A percentile compares a stretch with the other conserved stretches of the same genome.
Evolutionary conservation across 2,113 vertebrate species (phyloP).

Genomic region (Channa argus): DNA sequence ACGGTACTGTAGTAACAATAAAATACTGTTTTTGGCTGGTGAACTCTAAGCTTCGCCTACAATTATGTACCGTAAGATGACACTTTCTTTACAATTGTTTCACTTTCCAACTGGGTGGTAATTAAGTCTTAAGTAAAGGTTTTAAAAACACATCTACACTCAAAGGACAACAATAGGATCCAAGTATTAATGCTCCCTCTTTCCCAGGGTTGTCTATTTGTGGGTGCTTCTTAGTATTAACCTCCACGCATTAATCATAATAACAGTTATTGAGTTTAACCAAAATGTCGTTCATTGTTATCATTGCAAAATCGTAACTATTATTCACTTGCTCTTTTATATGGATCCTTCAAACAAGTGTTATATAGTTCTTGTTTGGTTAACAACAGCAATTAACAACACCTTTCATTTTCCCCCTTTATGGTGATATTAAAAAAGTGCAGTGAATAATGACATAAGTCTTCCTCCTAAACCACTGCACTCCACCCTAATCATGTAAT

Average conservation of each 20-base stretch:
- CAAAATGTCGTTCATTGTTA: slow-evolving; percentile 63
- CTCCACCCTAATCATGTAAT: slow-evolving; percentile 33
- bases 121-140: slow-evolving; percentile 35
- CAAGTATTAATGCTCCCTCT: slow-evolving; percentile 69
- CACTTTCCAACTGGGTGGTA: not conserved
- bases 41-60: slow-evolving; percentile 21
- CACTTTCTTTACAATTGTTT: not conserved
- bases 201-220: slow-evolving; percentile 79
- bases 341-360: slow-evolving; percentile 29
- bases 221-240: slow-evolving; percentile 31
- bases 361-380: slow-evolving; percentile 39
- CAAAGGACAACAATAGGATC: slow-evolving; percentile 59
- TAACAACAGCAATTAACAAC: slow-evolving; percentile 26
- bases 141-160: slow-evolving; percentile 48
- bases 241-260: slow-evolving; percentile 74
- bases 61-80: slow-evolving; percentile 8
- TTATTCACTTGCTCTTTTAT: slow-evolving; percentile 51
- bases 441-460: slow-evolving; percentile 24
- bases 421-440: slow-evolving; percentile 50
- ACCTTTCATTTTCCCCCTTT: slow-evolving; percentile 15
- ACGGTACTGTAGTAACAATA: slow-evolving; percentile 33
- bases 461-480: slow-evolving; percentile 3
- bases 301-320: slow-evolving; percentile 46
- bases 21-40: slow-evolving; percentile 49
- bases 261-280: slow-evolving; percentile 71